Percentiles rank a stretch among this genome's conserved stretches.
phyloP scores from a whole-genome alignment of 2,113 vertebrate genomes.

The Scomber scombrus region DNA sequence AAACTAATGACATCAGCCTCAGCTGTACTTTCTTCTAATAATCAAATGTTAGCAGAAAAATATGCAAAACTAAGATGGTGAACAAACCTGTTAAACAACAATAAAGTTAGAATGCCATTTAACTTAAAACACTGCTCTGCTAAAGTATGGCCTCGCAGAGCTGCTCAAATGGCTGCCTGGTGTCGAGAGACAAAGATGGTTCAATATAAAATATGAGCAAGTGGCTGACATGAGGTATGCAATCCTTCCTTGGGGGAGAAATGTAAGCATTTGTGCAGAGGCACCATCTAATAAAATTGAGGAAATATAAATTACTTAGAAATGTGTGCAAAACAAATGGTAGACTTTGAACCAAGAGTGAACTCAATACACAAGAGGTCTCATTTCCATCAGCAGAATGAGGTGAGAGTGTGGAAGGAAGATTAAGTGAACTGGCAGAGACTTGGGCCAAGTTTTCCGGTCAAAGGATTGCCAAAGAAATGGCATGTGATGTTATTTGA shows the following conservation, averaged over 20 bases:
- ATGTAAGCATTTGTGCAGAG: constrained; percentile 5
- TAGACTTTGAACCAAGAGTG: constrained; percentile 26
- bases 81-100: constrained; percentile 43
- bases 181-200: constrained; percentile 19
- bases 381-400: constrained; percentile 57
- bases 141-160: neutral
- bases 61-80: too few species aligned
- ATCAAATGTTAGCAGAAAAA: too few species aligned
- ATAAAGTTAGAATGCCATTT: neutral
- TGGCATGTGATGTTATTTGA: constrained; percentile 74
- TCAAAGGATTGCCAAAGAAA: constrained; percentile 75
- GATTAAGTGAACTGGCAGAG: constrained; percentile 65
- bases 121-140: neutral
- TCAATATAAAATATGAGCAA: neutral
- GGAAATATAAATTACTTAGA: constrained; percentile 25
- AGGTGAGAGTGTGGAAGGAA: constrained; percentile 61
- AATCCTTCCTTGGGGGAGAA: neutral
- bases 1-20: too few species aligned
- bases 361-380: constrained; percentile 46
- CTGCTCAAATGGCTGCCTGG: neutral
- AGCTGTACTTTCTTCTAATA: too few species aligned
- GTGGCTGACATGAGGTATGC: constrained; percentile 7
- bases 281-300: constrained; percentile 2
- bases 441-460: constrained; percentile 62
- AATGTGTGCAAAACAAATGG: constrained; percentile 40